Evolutionary conservation across 2,797 vertebrate genomes (phyloP).

Genomic region (Nannoperca obscura): DNA sequence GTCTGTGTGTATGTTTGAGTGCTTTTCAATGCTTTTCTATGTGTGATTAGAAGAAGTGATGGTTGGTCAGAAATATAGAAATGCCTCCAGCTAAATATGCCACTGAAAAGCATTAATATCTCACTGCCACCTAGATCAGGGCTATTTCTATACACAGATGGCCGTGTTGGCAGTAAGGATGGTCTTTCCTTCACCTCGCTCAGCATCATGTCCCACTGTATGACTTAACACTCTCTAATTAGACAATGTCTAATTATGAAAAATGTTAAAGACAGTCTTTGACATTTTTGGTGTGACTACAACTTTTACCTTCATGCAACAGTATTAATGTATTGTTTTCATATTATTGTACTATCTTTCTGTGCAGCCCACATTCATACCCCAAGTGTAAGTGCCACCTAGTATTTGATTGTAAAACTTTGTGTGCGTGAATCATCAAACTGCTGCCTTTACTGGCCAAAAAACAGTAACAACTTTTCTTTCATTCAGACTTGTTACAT

Average conservation of each 20-base stretch:
- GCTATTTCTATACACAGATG: conserved; percentile 51
- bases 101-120: conserved; percentile 49
- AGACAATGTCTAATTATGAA: too few species aligned
- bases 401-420: conserved; percentile 39
- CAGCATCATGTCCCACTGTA: conserved; percentile 26
- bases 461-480: conserved; percentile 28
- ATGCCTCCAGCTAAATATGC: conserved; percentile 43
- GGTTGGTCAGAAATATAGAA: conserved; percentile 39
- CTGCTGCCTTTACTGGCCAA: not conserved
- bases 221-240: conserved; percentile 45
- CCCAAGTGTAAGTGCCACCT: conserved; percentile 10
- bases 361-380: conserved; percentile 9
- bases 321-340: not conserved
- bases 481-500: conserved; percentile 43
- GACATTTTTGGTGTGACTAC: conserved; percentile 23
- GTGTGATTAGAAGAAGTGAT: conserved; percentile 8
- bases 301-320: not conserved
- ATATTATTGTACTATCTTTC: not conserved
- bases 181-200: conserved; percentile 46
- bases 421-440: conserved; percentile 36
- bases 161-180: conserved; percentile 49
- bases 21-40: not conserved
- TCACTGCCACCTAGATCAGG: conserved; percentile 43
- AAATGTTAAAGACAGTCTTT: conserved; percentile 27
- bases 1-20: not conserved